A percentile compares a stretch with the other conserved stretches of the same genome.
Conservation (phyloP, 23 tunicate species). For the Pegea sp. region DNA sequence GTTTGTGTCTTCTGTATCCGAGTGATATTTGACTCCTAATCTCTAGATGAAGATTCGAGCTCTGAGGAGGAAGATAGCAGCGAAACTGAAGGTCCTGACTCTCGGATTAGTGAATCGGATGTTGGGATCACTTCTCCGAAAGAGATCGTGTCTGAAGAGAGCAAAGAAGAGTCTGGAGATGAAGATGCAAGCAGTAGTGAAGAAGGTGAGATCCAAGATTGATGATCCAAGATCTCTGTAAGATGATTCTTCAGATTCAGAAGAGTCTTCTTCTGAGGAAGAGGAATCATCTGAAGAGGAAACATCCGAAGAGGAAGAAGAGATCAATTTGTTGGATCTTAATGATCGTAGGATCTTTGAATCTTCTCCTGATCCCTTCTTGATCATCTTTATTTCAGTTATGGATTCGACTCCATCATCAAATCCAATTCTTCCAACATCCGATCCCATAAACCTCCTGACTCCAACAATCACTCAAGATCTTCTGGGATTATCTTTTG, state of each 20-base stretch:
- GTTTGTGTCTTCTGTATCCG: no score
- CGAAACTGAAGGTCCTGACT: slow-evolving; percentile 77
- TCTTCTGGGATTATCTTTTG: background rate
- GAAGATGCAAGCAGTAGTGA: background rate
- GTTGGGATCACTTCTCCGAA: slow-evolving; percentile 1
- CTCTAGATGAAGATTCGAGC: background rate
- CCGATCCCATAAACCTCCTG: background rate
- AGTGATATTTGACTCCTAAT: no score
- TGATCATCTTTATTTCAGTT: no score
- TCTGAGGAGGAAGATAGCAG: slow-evolving; percentile 4
- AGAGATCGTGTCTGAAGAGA: no score
- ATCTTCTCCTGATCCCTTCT: no score
- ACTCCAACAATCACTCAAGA: slow-evolving; percentile 1
- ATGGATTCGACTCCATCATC: background rate
- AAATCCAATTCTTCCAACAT: slow-evolving; percentile 6
- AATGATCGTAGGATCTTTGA: slow-evolving; percentile 86
- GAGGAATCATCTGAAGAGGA: background rate
- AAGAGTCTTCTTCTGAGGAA: slow-evolving; percentile 3
- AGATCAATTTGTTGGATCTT: slow-evolving; percentile 37
- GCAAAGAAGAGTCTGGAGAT: background rate
- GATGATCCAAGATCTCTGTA: background rate
- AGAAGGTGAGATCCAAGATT: background rate
- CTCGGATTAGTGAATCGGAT: slow-evolving; percentile 61
- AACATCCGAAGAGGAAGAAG: slow-evolving; percentile 8
- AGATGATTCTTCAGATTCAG: background rate